Base-by-base conservation (phyloP, 1,140 invertebrate species). In the Drosophila nebulosa region DNA sequence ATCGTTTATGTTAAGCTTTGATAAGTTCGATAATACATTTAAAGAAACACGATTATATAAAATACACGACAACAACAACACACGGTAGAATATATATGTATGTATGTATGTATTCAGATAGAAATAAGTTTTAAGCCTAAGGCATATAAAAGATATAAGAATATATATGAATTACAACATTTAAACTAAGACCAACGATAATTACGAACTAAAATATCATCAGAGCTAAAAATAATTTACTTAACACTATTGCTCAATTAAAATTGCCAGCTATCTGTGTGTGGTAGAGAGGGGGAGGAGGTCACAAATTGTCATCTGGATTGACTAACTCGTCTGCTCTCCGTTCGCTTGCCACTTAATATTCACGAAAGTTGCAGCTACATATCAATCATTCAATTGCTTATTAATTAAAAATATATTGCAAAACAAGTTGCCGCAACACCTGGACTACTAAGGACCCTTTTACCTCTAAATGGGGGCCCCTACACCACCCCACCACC, bases 381-480 rank as follows among this genome's bases (percentile, higher is more conserved):
- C 51, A 16, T 27, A 55, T 55, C 39, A 61, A 46, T 61, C 36
- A 61, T 36, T 32, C 21, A 36, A 36, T 36, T 60, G 52, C 26
- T 63, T 52, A 61, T 62, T 77, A 80, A 77, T 66, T 63, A 78
- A 70, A 74, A 79, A 85, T 67, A 70, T 70, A 61, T 85, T 74
- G 70, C 24, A 46, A 59, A 66, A 58, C 67, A 65, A 46, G 42
- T 10, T 60, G 56, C 64, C 21, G 56, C 22, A 51, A 85, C 80
- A 85, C 81, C 80, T 88, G 86, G 81, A 85, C 81, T 74, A 30
- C 16, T 46, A 16, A 1, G 3, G 39, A 21, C 16, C 36, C 36
- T 16, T 5, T 21, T 32, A n/a, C n/a, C n/a, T n/a, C n/a, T n/a
- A n/a, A n/a, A n/a, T n/a, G n/a, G n/a, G 24, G 24, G 24, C 35